Evolutionary conservation across 2,113 vertebrate genomes (phyloP), one percentile per base, ranked within the genome.

Genomic region (Sorex araneus): DNA sequence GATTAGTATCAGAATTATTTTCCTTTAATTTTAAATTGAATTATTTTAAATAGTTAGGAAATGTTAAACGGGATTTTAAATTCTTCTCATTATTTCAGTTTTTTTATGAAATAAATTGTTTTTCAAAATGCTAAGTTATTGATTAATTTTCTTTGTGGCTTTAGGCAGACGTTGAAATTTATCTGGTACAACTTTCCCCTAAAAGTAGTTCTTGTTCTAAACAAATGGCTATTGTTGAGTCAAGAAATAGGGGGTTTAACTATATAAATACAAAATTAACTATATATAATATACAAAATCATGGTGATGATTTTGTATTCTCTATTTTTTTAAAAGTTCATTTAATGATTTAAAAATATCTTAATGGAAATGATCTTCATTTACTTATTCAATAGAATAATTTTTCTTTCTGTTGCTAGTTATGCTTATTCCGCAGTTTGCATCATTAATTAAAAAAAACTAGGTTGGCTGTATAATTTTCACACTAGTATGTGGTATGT

Each of bases 21-120:
- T 88, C 3, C 6, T 54, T 77, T 85, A 92, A 90, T 64, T 71
- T 89, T 30, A 84, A 94, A 84, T 89, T 30, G 80, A 94, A 84
- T 23, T 64, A 83, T 47, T 85, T 3, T 12, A 79, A 73, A 76
- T 81, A 30, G 43, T 85, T 93, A 43, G 50, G 43, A 80, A 86
- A 45, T 84, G 80, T 3, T 78, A 69, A 21, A 83, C 50, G 88
- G 74, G 12, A 27, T 18, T 87, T 67, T 90, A 90, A 88, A 70
- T 64, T 76, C 1, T 86, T 92, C 3, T 21, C 4, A 87, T 92
- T 89, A 89, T 77, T 83, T 92, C 30, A 69, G 3, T 32, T 95
- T 40, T 83, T 6, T 79, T 86, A 67, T n/a, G 40, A 40, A 66
- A 34, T 73, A 90, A 81, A 76, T 78, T 75, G 19, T 82, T 3